A percentile compares a stretch with the other conserved stretches of the same genome.
Evolutionary conservation across 2,888 invertebrate species (phyloP).

Genomic region (Dicranocentrus wangi): DNA sequence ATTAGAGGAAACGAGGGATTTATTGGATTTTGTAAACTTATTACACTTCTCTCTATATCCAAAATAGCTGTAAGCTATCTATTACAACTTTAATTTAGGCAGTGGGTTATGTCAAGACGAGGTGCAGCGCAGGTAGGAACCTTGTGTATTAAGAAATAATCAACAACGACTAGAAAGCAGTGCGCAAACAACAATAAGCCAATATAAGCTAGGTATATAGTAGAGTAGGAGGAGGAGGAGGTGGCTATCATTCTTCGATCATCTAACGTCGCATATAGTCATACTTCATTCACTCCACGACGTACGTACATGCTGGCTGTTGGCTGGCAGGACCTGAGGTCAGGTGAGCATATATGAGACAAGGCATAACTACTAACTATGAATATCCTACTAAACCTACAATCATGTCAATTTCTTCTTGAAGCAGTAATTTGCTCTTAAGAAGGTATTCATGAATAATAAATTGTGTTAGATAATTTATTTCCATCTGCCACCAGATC

Average conservation of each 20-base stretch:
- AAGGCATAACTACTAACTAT: too few relatives aligned
- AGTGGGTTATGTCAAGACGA: constrained; percentile 27
- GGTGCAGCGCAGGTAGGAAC: constrained; percentile 15
- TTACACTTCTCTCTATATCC: constrained; percentile 40
- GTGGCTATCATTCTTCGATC: constrained; percentile 21
- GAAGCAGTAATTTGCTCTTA: constrained; percentile 60
- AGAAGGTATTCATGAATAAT: constrained; percentile 64
- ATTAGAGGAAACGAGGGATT: constrained; percentile 31
- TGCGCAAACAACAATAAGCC: background rate
- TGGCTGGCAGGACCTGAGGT: constrained; percentile 29
- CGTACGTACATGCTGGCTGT: background rate
- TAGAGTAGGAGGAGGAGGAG: constrained; percentile 1
- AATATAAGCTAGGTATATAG: constrained; percentile 11
- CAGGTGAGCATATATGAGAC: constrained; percentile 7
- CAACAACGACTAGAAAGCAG: constrained; percentile 5
- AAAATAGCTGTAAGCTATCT: constrained; percentile 19
- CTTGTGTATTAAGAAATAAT: too few relatives aligned
- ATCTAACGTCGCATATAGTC: constrained; percentile 20
- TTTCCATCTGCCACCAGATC: constrained; percentile 60
- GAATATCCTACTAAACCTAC: constrained; percentile 51
- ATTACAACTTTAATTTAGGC: constrained; percentile 2
- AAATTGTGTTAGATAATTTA: constrained; percentile 64
- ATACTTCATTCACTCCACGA: constrained; percentile 29
- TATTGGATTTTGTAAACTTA: constrained; percentile 27
- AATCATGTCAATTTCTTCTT: constrained; percentile 61